Conservation (phyloP, 1,140 invertebrate species). For the Lordiphosa mommai region DNA sequence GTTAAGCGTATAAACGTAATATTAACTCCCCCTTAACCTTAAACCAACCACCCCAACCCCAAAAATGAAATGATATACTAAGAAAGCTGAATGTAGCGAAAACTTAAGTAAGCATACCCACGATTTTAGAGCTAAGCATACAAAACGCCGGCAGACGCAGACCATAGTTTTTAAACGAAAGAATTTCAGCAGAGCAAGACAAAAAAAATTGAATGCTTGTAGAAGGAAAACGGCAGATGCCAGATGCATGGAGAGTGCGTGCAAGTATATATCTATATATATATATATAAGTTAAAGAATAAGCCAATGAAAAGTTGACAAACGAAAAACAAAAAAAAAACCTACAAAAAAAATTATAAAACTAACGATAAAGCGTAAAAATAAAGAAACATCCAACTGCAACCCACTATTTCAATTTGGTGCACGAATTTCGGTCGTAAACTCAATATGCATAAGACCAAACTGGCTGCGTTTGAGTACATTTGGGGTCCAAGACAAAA, state of each 20-base stretch:
- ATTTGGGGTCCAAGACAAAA: constrained; percentile 61
- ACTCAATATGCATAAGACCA: constrained; percentile 62
- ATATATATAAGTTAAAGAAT: constrained; percentile 60
- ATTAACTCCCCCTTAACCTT: constrained; percentile 10
- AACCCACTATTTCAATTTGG: constrained; percentile 22
- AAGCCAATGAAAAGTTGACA: constrained; percentile 67
- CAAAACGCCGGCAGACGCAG: constrained; percentile 33
- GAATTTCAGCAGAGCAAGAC: constrained; percentile 22
- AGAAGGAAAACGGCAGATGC: constrained; percentile 15
- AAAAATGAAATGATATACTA: constrained; percentile 25
- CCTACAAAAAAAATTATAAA: constrained; percentile 37
- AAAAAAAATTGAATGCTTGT: constrained; percentile 42
- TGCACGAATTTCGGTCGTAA: constrained; percentile 34
- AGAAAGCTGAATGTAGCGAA: constrained; percentile 69
- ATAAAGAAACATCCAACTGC: constrained; percentile 59
- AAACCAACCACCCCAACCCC: constrained; percentile 14
- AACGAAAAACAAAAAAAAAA: constrained; percentile 23
- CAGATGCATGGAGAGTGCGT: constrained; percentile 4
- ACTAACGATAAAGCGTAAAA: constrained; percentile 50
- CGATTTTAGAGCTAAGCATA: constrained; percentile 72
- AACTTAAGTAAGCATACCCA: constrained; percentile 68
- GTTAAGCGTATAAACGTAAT: constrained; percentile 73
- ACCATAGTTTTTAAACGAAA: constrained; percentile 65
- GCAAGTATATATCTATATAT: constrained; percentile 55
- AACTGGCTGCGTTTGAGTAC: constrained; percentile 59